Evolutionary conservation across 1,140 invertebrate species (phyloP), one percentile per base, ranked within the genome.

Genomic region (Sitophilus oryzae): DNA sequence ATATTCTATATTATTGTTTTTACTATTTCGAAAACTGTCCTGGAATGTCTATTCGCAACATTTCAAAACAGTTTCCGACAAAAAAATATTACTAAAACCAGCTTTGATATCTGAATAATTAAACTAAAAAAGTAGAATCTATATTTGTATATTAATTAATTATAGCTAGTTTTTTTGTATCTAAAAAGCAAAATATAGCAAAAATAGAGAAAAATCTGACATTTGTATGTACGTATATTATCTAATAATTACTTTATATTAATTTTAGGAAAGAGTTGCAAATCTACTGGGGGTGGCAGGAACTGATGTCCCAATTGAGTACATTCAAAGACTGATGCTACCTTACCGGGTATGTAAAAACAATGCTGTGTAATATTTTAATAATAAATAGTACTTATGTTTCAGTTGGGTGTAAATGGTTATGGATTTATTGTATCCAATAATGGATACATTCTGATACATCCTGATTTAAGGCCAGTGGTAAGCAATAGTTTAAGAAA

Each of bases 241-340:
- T n/a, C 9, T 40, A 40, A 8, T n/a, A n/a, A 40, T 15, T 2
- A 2, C 18, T 25, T 22, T 1, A 20, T 1, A 21, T 30, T 38
- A 37, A 49, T 84, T 82, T 58, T 80, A 93, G 89, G 88, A 86
- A 63, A 79, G 82, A 71, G 86, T 92, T 55, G 91, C 91, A 46
- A 88, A 91, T 51, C 77, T 98, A 52, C 78, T 97, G 46, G 94
- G 95, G 67, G 93, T 97, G 0, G 92, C 91, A 19, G 95, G 93
- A 51, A 95, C 91, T 5, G 93, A 98, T 75, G 85, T 97, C 52
- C 91, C 93, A 1, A 85, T 96, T 11, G 80, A 84, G 61, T 91
- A 96, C 68, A 91, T 98, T 41, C 82, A 91, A 69, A 86, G 87
- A 65, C 73, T 94, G 8, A 89, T 93, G 75, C 85, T 88, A 55